These are phyloP conservation scores for Exocentrus adspersus DNA, from an alignment of 2,888 invertebrate species.

Conservation along the genomic window DNA sequence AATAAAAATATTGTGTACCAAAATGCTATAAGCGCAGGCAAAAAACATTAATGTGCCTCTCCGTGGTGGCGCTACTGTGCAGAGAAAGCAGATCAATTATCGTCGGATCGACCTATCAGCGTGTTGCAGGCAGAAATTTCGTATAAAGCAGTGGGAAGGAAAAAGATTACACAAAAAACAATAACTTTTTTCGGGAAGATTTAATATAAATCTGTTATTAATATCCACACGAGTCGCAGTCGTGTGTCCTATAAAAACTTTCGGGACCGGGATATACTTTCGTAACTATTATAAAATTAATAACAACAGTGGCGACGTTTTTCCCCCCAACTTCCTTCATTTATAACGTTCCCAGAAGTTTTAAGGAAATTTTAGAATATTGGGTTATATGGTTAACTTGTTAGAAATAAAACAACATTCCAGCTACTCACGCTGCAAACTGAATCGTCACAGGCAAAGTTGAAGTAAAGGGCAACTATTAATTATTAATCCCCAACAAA, in stretches of 20 bases:
- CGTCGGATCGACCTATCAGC: conserved; percentile 21
- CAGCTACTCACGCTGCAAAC: background rate
- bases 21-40: conserved; percentile 27
- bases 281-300: conserved; percentile 28
- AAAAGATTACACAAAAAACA: conserved; percentile 27
- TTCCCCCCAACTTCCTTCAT: conserved; percentile 21
- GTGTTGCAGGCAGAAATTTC: conserved; percentile 25
- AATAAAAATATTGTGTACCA: conserved; percentile 37
- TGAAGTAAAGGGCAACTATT: conserved; percentile 1
- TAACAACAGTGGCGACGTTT: conserved; percentile 22
- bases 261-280: conserved; percentile 20
- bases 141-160: conserved; percentile 15
- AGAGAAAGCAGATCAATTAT: conserved; percentile 29
- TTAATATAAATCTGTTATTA: conserved; percentile 31
- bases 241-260: conserved; percentile 23
- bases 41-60: too few relatives aligned
- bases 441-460: background rate
- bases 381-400: conserved; percentile 2
- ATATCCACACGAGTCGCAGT: conserved; percentile 23
- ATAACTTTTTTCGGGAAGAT: conserved; percentile 28
- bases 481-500: background rate
- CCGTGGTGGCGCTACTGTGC: too few relatives aligned
- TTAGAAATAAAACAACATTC: background rate
- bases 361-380: conserved; percentile 20
- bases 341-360: conserved; percentile 17